Evolutionary conservation across 2,888 invertebrate species (phyloP).

Genomic region (Leptogaster cylindrica): DNA sequence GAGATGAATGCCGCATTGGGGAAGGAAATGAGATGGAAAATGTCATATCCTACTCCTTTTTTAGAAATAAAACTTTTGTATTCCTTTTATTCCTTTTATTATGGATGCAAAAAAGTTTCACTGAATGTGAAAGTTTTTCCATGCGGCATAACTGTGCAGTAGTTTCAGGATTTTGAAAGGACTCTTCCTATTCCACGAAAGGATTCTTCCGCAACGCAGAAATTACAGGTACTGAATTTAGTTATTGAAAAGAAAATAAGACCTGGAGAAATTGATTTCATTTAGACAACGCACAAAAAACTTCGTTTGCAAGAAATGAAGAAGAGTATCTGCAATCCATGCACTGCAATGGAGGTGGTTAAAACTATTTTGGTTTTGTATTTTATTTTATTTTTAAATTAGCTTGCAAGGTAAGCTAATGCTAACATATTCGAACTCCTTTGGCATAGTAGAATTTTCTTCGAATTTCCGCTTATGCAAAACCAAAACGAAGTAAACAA

Average conservation of each 20-base stretch:
- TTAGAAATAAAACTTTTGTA: not conserved
- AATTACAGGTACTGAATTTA: conserved; percentile 11
- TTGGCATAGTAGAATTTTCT: too few species aligned
- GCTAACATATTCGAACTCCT: too few species aligned
- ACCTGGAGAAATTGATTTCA: conserved; percentile 7
- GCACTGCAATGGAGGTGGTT: too few species aligned
- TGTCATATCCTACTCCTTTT: conserved; percentile 17
- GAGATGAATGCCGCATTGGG: conserved; percentile 18
- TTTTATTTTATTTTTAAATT: too few species aligned
- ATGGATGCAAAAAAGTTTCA: conserved; percentile 3
- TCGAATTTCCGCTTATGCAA: too few species aligned
- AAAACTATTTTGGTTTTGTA: too few species aligned
- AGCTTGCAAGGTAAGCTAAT: too few species aligned
- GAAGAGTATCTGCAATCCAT: too few species aligned
- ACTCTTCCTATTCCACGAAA: conserved; percentile 6
- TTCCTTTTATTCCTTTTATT: conserved; percentile 10
- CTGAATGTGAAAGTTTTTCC: not conserved
- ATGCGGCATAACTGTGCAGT: not conserved
- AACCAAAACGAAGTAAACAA: too few species aligned
- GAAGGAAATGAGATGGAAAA: conserved; percentile 35
- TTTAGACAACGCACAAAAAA: conserved; percentile 4
- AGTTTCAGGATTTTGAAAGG: not conserved
- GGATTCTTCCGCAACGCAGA: conserved; percentile 27
- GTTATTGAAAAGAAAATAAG: conserved; percentile 26
- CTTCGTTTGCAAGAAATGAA: too few species aligned